phyloP scores from a whole-genome alignment of 2,113 vertebrate species.

The Sprattus sprattus region DNA sequence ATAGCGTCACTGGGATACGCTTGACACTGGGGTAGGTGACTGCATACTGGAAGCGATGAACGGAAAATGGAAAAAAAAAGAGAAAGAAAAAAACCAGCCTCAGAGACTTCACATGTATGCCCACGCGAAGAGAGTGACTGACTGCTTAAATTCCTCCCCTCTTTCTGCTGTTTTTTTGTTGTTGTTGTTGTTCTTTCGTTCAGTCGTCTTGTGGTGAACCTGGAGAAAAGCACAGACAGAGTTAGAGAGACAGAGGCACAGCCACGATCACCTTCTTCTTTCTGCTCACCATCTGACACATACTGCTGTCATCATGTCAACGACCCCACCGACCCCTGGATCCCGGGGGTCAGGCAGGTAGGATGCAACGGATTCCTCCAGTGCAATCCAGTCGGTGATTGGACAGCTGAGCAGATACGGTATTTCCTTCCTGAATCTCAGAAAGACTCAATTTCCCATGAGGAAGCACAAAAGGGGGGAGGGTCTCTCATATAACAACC shows the following conservation, averaged over 20 bases:
- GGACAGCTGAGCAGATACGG: neutral
- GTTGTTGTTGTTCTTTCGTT: neutral
- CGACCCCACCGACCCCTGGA: neutral
- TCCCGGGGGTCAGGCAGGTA: neutral
- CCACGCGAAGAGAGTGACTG: neutral
- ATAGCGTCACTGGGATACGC: neutral
- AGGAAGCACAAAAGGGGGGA: neutral
- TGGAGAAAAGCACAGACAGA: neutral
- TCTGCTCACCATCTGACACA: neutral
- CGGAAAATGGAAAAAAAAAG: neutral
- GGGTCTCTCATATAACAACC: neutral
- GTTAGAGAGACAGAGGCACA: neutral
- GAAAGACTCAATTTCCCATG: slow-evolving; percentile 12
- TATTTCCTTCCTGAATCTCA: neutral
- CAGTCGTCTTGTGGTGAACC: slow-evolving; percentile 3
- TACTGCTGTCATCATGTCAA: neutral
- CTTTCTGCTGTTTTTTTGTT: neutral
- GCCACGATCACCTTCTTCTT: neutral
- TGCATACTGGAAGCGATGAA: neutral
- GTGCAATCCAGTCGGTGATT: neutral
- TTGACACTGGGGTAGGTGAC: neutral
- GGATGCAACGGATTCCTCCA: neutral
- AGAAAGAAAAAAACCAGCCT: neutral
- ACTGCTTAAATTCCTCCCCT: neutral
- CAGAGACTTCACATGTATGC: neutral